Evolutionary conservation across 1,140 invertebrate genomes (phyloP), one percentile per base, ranked within the genome.

Genomic region (Temnothorax longispinosus): DNA sequence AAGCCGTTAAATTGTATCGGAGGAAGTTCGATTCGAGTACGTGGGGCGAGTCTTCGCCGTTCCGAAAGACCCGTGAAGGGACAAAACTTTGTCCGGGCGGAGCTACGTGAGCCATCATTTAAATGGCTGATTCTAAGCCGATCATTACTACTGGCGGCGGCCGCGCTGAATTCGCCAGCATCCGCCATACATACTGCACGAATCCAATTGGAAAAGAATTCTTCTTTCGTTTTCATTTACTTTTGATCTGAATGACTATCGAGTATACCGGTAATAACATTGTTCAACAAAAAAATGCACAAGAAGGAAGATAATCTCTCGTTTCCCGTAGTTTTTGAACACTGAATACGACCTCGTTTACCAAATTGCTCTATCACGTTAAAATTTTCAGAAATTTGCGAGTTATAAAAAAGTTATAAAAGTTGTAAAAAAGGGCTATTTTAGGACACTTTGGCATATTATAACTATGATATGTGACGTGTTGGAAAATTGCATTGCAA

Each of bases 81-180:
- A 91, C 91, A 87, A 92, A 93, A 93, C 89, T 94, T 94, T 87
- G 65, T 69, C 87, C 62, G 52, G 78, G 18, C 47, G 76, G 38
- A 27, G 86, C 85, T 93, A 94, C 93, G 93, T 93, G 93, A 93
- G 93, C 67, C 67, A 91, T 89, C 92, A 92, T 91, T 92, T 92
- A 94, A 94, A 94, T 92, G 92, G 90, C 89, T 90, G 90, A 92
- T 94, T 94, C 93, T 91, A 90, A 77, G 60, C 89, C 54, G 54
- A 77, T 87, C 52, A 52, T 60, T 86, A 86, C 76, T 65, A 80
- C 75, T 86, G 60, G 21, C 50, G 44, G 60, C 3, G 21, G 67
- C 21, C 58, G 56, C 35, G 75, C 76, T 86, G 44, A 71, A 44
- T 74, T 78, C 60, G 41, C 35, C 74, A n/a, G 58, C 52, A 8